Conservation (phyloP, 2,113 vertebrate genomes). For the Oryzias celebensis region DNA sequence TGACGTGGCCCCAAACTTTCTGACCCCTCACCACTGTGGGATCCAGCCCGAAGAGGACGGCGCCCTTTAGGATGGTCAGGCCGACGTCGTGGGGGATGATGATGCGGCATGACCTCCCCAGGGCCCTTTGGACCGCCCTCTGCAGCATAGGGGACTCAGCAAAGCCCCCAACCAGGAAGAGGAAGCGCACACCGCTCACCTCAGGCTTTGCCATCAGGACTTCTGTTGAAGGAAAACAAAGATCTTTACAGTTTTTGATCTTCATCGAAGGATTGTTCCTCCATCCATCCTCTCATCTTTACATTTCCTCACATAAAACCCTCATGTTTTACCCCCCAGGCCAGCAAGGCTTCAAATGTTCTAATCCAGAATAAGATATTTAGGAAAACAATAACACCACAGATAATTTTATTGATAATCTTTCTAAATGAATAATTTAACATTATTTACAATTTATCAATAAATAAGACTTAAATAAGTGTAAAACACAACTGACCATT, state of each 20-base stretch:
- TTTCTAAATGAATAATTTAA: no score
- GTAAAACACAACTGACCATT: no score
- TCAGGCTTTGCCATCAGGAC: constrained; percentile 84
- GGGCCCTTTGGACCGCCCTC: constrained; percentile 80
- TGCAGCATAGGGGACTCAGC: constrained; percentile 93
- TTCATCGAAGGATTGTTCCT: neutral
- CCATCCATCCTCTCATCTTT: neutral
- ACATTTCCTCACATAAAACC: neutral
- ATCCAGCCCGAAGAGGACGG: constrained; percentile 93
- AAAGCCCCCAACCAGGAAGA: constrained; percentile 95
- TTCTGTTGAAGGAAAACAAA: constrained; percentile 64
- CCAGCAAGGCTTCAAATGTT: neutral
- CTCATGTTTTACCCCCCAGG: neutral
- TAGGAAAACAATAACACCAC: no score
- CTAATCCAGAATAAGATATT: no score
- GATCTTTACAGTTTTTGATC: neutral
- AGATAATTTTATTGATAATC: no score
- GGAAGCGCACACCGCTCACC: constrained; percentile 86
- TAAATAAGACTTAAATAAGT: no score
- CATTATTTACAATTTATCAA: no score
- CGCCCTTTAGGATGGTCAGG: constrained; percentile 93
- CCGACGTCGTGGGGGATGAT: constrained; percentile 93
- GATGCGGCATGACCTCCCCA: constrained; percentile 84
- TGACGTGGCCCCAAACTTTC: neutral
- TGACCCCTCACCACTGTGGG: constrained; percentile 80